Evolutionary conservation across 1,140 invertebrate genomes (phyloP).

Genomic region (Ptiloglossa arizonensis): DNA sequence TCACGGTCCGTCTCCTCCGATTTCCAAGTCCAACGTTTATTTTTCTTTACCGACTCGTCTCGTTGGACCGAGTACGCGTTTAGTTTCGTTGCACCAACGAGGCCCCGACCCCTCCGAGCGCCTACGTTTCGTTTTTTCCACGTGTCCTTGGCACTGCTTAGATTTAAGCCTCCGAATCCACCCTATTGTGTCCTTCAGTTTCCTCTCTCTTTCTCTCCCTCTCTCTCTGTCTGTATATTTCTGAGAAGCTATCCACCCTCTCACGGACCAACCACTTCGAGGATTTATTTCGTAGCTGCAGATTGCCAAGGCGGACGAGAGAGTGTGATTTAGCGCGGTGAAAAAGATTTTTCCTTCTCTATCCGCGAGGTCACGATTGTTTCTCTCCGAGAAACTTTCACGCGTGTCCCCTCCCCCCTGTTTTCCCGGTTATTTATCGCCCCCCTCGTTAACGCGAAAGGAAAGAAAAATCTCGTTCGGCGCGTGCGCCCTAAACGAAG

Average conservation of each 20-base stretch:
- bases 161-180: constrained; percentile 19
- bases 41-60: no score
- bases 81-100: neutral
- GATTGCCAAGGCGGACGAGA: constrained; percentile 35
- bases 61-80: neutral
- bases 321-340: constrained; percentile 37
- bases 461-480: no score
- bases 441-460: no score
- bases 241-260: constrained; percentile 24
- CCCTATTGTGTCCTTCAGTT: neutral
- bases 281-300: constrained; percentile 45
- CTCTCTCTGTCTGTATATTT: neutral
- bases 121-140: neutral
- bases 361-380: neutral
- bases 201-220: neutral
- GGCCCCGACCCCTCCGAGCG: neutral
- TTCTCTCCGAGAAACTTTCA: no score
- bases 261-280: neutral
- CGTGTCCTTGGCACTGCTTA: constrained; percentile 31
- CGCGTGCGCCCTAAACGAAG: no score
- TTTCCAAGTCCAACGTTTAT: no score
- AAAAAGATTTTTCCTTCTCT: constrained; percentile 16
- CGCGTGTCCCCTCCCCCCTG: no score
- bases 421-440: no score
- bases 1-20: no score